Base-by-base conservation (phyloP, 2,113 vertebrate species). In the Chauna torquata region DNA sequence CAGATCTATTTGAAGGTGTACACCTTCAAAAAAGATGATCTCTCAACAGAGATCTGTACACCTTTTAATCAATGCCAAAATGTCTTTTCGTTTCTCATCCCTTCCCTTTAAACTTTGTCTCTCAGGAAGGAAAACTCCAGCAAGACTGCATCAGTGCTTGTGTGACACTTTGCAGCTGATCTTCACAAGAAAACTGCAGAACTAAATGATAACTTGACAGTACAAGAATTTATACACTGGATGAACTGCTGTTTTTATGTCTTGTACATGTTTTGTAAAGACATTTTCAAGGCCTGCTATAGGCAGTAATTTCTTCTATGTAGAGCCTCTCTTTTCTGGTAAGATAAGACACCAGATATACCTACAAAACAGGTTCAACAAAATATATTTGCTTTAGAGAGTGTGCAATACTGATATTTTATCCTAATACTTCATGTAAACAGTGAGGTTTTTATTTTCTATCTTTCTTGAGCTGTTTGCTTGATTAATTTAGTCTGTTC, bases 51-150 rank as follows among this genome's bases (percentile, higher is more conserved):
- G 25, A 64, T 3, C 1, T 40, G 16, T 36, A 50, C 6, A 50
- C 38, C 10, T 80, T 27, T 28, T 82, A 49, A 80, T 45, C 44
- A 57, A 27, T 15, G 9, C 7, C 54, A 58, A 54, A 64, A 72
- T 62, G 19, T 3, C 3, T 59, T 88, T 82, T 72, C 0, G 0
- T 77, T 8, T 68, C 54, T 50, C 8, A 58, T 55, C 1, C 3
- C 4, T 66, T 86, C 45, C 27, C 23, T 86, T 82, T n/a, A 82
- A 85, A 80, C 36, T 90, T 69, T 44, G 38, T 18, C 10, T 86
- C 30, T 55, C 25, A 79, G 28, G 16, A 82, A 82, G 52, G 13
- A 84, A 71, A 76, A 50, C 28, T 87, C 70, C 57, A 94, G 38
- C 8, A 87, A 80, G 61, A 45, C 13, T 80, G 16, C 6, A 20